Percentiles rank a stretch among this genome's conserved stretches.
phyloP scores from a whole-genome alignment of 2,113 vertebrate genomes.

The Ascaphus truei region DNA sequence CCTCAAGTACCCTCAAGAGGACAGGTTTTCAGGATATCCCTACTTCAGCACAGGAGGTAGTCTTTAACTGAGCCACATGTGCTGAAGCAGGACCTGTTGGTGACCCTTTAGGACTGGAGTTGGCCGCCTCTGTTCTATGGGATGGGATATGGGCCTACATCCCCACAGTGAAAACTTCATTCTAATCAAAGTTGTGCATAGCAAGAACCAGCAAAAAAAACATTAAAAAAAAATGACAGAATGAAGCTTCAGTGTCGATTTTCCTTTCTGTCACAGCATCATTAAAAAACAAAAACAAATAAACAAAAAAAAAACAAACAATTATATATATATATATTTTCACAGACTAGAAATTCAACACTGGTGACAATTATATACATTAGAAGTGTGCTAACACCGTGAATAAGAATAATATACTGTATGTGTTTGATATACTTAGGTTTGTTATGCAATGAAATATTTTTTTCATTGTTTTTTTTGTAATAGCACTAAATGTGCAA shows the following conservation, averaged over 20 bases:
- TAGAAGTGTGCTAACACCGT: slow-evolving; percentile 28
- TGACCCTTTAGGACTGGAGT: too few relatives aligned
- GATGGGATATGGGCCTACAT: slow-evolving; percentile 46
- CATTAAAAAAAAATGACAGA: slow-evolving; percentile 50
- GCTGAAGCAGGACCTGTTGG: too few relatives aligned
- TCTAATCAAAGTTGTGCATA: slow-evolving; percentile 47
- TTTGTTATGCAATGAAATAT: slow-evolving; percentile 14
- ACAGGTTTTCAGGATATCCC: too few relatives aligned
- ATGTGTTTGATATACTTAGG: slow-evolving; percentile 21
- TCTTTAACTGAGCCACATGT: too few relatives aligned
- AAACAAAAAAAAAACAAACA: slow-evolving; percentile 11
- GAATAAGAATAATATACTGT: slow-evolving; percentile 30
- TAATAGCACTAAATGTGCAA: slow-evolving; percentile 16
- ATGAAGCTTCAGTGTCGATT: slow-evolving; percentile 55
- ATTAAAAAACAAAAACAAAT: slow-evolving; percentile 51
- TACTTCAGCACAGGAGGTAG: too few relatives aligned
- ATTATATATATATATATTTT: slow-evolving; percentile 36
- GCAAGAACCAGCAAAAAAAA: slow-evolving; percentile 40
- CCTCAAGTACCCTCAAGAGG: too few relatives aligned
- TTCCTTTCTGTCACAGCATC: slow-evolving; percentile 49
- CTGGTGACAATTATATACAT: slow-evolving; percentile 49
- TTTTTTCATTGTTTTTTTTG: too few relatives aligned
- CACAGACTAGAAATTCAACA: slow-evolving; percentile 47
- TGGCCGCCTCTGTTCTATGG: slow-evolving; percentile 44
- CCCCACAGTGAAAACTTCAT: slow-evolving; percentile 41